phyloP scores from a whole-genome alignment of 2,888 invertebrate species.

The Drosophila recens region DNA sequence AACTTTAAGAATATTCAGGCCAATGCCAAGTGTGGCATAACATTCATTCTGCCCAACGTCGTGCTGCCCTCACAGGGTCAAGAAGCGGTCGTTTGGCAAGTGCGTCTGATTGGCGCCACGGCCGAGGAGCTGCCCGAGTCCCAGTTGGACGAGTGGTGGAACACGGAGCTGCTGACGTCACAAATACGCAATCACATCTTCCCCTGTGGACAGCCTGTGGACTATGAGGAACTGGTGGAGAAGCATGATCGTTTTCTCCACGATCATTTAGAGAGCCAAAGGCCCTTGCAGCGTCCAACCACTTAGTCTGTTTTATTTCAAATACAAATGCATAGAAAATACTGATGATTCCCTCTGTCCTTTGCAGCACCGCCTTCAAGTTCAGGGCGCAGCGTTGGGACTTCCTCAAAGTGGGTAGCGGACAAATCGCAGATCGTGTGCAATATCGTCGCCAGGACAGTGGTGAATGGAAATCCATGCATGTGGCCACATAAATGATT shows the following conservation, averaged over 20 bases:
- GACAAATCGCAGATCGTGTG: conserved; percentile 82
- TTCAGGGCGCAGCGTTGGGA: conserved; percentile 81
- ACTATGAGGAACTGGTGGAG: conserved; percentile 57
- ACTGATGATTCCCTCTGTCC: background rate
- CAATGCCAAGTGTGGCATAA: conserved; percentile 74
- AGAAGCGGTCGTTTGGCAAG: conserved; percentile 67
- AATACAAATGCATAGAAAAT: background rate
- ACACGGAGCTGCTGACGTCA: conserved; percentile 70
- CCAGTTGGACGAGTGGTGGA: conserved; percentile 72
- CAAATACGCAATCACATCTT: conserved; percentile 80
- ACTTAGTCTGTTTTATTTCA: conserved; percentile 72
- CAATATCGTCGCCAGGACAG: conserved; percentile 67
- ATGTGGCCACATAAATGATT: conserved; percentile 74
- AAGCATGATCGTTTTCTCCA: conserved; percentile 69
- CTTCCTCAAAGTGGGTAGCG: conserved; percentile 75
- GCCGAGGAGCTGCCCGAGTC: conserved; percentile 73
- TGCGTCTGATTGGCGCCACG: conserved; percentile 79
- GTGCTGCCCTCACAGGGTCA: conserved; percentile 10
- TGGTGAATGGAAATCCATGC: conserved; percentile 74
- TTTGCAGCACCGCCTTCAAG: conserved; percentile 80
- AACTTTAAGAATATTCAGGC: conserved; percentile 78
- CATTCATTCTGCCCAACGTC: conserved; percentile 64
- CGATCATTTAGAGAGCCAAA: conserved; percentile 44
- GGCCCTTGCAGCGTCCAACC: conserved; percentile 65
- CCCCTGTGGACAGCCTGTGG: conserved; percentile 78